Evolutionary conservation across 2,113 vertebrate species (phyloP).

Genomic region (Amphiprion ocellaris): DNA sequence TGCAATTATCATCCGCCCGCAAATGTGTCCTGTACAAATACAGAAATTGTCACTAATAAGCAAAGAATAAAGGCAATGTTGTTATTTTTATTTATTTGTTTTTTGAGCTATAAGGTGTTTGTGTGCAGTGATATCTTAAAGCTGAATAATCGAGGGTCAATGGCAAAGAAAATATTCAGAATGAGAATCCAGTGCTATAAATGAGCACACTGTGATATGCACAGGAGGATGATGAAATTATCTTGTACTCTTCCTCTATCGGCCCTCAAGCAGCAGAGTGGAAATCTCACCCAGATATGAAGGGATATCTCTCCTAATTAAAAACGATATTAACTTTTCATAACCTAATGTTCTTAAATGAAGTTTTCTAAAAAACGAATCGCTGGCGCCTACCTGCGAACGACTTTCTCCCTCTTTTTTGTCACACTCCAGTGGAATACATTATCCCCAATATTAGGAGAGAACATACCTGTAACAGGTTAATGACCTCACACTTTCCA

Average conservation of each 20-base stretch:
- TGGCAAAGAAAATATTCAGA: constrained; percentile 27
- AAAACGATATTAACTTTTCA: constrained; percentile 74
- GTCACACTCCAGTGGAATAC: constrained; percentile 75
- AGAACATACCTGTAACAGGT: constrained; percentile 81
- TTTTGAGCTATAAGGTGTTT: constrained; percentile 1
- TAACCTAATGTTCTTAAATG: constrained; percentile 67
- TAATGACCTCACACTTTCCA: constrained; percentile 85
- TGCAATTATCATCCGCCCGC: neutral
- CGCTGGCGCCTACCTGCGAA: constrained; percentile 32
- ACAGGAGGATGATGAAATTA: constrained; percentile 51
- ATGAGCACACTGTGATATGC: constrained; percentile 38
- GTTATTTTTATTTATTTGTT: neutral
- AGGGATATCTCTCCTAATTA: constrained; percentile 70
- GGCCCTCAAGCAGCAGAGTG: constrained; percentile 47
- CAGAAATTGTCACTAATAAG: neutral
- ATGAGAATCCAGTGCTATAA: constrained; percentile 35
- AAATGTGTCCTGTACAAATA: neutral
- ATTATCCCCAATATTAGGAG: constrained; percentile 77
- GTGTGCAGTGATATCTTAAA: constrained; percentile 14
- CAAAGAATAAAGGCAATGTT: neutral
- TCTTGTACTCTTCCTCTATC: constrained; percentile 33
- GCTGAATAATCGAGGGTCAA: constrained; percentile 18
- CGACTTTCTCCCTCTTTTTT: constrained; percentile 55
- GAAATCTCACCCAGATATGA: constrained; percentile 59
- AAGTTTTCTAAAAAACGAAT: constrained; percentile 63